These are phyloP conservation scores for Atractosteus spatula DNA, from an alignment of 2,113 vertebrate genomes.

Conservation along the genomic window DNA sequence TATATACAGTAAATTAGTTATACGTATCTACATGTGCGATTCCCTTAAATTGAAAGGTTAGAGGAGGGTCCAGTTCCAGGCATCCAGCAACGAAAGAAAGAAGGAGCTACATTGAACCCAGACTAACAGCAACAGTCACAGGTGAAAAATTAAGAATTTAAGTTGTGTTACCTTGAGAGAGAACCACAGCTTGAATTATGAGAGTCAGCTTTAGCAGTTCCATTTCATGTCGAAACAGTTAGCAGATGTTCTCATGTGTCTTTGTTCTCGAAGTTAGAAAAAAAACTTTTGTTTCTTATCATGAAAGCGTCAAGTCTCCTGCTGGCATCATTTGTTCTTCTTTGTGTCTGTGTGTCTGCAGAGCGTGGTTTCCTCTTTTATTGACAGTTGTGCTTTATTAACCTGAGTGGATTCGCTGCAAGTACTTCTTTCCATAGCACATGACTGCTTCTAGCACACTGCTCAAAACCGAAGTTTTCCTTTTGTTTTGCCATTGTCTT, in stretches of 20 bases:
- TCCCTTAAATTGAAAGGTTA: too few relatives aligned
- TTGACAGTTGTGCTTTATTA: slow-evolving; percentile 44
- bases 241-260: neutral
- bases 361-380: slow-evolving; percentile 50
- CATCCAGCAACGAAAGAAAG: too few relatives aligned
- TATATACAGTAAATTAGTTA: too few relatives aligned
- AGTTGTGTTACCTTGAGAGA: slow-evolving; percentile 38
- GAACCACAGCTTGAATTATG: slow-evolving; percentile 23
- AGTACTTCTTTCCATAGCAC: too few relatives aligned
- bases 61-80: too few relatives aligned
- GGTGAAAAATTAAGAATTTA: neutral
- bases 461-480: too few relatives aligned
- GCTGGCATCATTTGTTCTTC: neutral
- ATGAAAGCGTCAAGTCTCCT: neutral
- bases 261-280: neutral
- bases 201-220: slow-evolving; percentile 22
- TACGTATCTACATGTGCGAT: too few relatives aligned
- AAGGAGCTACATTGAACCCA: neutral
- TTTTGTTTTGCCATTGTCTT: too few relatives aligned
- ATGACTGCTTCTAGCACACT: too few relatives aligned
- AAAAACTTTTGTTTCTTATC: neutral
- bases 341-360: slow-evolving; percentile 20
- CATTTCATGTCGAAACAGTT: slow-evolving; percentile 27
- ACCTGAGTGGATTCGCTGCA: slow-evolving; percentile 44
- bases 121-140: neutral